A percentile compares a stretch with the other conserved stretches of the same genome.
Evolutionary conservation across 2,113 vertebrate species (phyloP).

Genomic region (Natator depressus): DNA sequence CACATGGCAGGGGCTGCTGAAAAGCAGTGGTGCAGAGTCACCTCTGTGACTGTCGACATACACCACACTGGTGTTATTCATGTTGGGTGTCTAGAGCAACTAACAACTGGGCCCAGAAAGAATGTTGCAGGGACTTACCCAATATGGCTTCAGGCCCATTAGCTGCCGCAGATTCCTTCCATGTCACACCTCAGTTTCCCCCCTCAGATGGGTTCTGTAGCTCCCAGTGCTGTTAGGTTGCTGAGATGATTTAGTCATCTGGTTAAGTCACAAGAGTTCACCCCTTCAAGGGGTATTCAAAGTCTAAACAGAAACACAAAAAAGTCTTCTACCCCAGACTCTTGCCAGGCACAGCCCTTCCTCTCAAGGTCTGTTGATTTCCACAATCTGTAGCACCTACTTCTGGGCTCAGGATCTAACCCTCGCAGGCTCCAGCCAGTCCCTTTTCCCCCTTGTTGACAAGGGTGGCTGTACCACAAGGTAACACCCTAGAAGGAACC

Average conservation of each 20-base stretch:
- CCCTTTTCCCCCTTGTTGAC: neutral
- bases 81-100: neutral
- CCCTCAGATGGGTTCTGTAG: neutral
- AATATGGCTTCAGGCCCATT: neutral
- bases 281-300: neutral
- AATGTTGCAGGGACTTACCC: neutral
- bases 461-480: neutral
- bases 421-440: neutral
- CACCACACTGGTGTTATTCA: neutral
- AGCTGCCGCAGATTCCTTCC: neutral
- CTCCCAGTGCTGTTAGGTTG: neutral
- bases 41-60: neutral
- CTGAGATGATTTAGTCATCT: rapidly evolving
- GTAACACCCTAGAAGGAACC: neutral
- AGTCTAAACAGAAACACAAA: neutral
- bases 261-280: neutral
- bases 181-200: neutral
- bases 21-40: neutral
- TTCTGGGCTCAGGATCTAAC: neutral
- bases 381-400: neutral
- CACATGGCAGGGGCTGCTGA: neutral
- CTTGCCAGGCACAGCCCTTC: neutral
- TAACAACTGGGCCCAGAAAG: neutral
- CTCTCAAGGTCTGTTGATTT: neutral
- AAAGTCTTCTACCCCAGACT: neutral